These are phyloP conservation scores for Napeogenes inachia DNA, from an alignment of 2,888 invertebrate species.

Conservation along the genomic window DNA sequence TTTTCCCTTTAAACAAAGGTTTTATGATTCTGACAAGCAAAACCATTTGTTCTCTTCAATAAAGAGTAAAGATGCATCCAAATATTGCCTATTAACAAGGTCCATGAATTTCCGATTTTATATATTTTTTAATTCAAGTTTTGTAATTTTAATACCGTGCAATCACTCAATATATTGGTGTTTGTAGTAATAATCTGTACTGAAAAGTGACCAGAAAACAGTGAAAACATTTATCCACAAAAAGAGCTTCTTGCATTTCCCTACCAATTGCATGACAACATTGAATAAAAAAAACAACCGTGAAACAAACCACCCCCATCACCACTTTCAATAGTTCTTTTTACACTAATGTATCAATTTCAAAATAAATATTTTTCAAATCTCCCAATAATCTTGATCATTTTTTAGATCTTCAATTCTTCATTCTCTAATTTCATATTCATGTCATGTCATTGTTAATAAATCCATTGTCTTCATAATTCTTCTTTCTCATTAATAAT, in stretches of 20 bases:
- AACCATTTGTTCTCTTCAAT: constrained; percentile 45
- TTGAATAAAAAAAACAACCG: constrained; percentile 20
- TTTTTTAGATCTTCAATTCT: neutral
- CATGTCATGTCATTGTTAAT: neutral
- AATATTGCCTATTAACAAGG: constrained; percentile 34
- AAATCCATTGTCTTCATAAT: constrained; percentile 14
- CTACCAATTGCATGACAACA: constrained; percentile 21
- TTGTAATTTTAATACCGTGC: constrained; percentile 44
- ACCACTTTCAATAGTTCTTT: constrained; percentile 6
- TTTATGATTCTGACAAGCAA: constrained; percentile 30
- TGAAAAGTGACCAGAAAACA: constrained; percentile 72
- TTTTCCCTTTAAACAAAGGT: constrained; percentile 43
- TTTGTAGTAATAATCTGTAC: constrained; percentile 59
- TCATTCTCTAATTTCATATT: neutral
- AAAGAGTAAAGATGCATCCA: constrained; percentile 42
- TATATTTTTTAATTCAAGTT: constrained; percentile 30
- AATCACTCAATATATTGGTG: constrained; percentile 59
- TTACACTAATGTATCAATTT: constrained; percentile 1
- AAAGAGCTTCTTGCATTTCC: constrained; percentile 37
- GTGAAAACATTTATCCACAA: constrained; percentile 49
- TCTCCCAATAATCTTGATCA: neutral
- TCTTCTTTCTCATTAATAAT: neutral
- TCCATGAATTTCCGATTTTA: constrained; percentile 39
- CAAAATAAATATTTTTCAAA: neutral
- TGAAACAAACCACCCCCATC: constrained; percentile 21